Base-by-base conservation (phyloP, 2,888 invertebrate species). In the Amphipoea lucens region DNA sequence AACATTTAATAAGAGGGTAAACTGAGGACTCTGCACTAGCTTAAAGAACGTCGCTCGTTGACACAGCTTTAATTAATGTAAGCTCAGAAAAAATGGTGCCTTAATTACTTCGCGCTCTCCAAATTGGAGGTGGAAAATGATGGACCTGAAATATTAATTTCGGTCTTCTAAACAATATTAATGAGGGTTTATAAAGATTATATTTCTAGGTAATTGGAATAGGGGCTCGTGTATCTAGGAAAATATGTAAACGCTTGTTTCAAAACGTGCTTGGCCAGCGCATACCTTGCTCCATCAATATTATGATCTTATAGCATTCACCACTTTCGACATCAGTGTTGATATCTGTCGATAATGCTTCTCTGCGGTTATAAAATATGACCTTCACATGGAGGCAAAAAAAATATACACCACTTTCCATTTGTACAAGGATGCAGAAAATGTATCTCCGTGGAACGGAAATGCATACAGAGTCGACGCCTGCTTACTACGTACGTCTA, bases 71-170 rank as follows among this genome's bases (percentile, higher is more conserved):
- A 78, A 79, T 87, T 79, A 81, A 77, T 60, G 57, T 29, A 63
- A 67, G 42, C 40, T 11, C 40, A 17, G 63, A 70, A 84, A 77
- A 87, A 82, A 78, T 48, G 3, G 29, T 12, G 67, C 71, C 29
- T 51, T 82, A 87, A 85, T 85, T 85, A 78, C 81, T 76, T 69
- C 48, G 72, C 74, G 51, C 72, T 72, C 62, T 66, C 63, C 40
- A 60, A 84, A 81, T 76, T 69, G 63, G 51, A 68, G 74, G 65
- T 45, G 62, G 65, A 48, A 76, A 76, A 66, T 78, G 67, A 84
- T 81, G 74, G 65, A 87, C 73, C 60, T 73, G 42, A 79, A 70
- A 74, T 79, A 84, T 73, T 77, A 73, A 68, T 42, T 71, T 84
- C 67, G 51, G 12, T 36, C 23, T 72, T 51, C 68, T 75, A 75